These are phyloP conservation scores for Synanthedon vespiformis DNA, from an alignment of 2,888 invertebrate genomes.

Conservation along the genomic window DNA sequence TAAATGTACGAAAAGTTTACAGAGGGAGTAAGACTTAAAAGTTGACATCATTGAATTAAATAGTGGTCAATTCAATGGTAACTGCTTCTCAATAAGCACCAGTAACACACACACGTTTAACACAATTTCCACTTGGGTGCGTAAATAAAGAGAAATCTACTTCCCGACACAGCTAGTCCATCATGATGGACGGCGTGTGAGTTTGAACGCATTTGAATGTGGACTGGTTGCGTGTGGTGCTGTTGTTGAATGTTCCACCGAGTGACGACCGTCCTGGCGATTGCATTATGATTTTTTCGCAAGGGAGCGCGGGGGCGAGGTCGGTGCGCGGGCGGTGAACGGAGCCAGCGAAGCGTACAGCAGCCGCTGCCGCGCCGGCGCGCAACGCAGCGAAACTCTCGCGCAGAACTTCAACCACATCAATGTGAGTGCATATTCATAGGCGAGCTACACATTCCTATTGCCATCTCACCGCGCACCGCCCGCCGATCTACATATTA, in stretches of 20 bases:
- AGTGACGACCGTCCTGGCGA: constrained; percentile 61
- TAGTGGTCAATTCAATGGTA: constrained; percentile 45
- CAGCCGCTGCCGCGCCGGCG: constrained; percentile 37
- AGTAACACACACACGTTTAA: constrained; percentile 22
- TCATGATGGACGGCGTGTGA: constrained; percentile 67
- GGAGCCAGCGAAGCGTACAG: constrained; percentile 61
- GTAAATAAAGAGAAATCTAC: constrained; percentile 55
- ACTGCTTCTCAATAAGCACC: constrained; percentile 32
- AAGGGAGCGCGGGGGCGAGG: constrained; percentile 56
- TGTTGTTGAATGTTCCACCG: constrained; percentile 59
- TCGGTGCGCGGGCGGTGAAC: constrained; percentile 30
- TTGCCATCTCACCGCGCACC: constrained; percentile 16
- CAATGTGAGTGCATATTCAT: constrained; percentile 29
- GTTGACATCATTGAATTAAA: constrained; percentile 57
- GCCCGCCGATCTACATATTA: constrained; percentile 16
- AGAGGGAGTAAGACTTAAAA: constrained; percentile 11
- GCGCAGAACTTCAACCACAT: constrained; percentile 23
- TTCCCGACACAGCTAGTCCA: constrained; percentile 60
- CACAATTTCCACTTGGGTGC: constrained; percentile 42
- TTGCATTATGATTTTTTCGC: constrained; percentile 70
- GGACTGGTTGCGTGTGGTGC: constrained; percentile 62
- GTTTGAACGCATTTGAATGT: constrained; percentile 66
- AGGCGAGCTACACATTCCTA: constrained; percentile 19
- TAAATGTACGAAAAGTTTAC: no score
- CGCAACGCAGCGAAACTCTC: constrained; percentile 52